Base-by-base conservation (phyloP, 2,888 invertebrate genomes). In the Chloroclysta siterata region DNA sequence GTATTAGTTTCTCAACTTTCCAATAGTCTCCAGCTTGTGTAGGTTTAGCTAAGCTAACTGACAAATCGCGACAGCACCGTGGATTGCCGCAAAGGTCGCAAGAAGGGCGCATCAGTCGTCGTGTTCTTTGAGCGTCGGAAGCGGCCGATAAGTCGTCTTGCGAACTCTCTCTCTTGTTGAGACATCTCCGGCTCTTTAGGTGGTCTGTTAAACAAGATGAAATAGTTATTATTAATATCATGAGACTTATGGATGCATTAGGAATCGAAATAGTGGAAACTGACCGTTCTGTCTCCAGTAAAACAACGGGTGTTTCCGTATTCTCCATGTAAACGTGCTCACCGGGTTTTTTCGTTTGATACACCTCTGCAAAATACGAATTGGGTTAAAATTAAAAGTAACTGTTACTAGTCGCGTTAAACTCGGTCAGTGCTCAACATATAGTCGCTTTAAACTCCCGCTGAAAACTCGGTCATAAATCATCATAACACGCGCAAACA, bases 241-340 rank as follows among this genome's bases (percentile, higher is more conserved):
- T 33, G 8, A 8, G 33, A 33, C n/a, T n/a, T 33, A n/a, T 42
- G 42, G 42, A 14, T 42, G 1, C 42, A 42, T 4, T 6, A n/a
- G n/a, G 41, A 8, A 7, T 6, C 5, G 33, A 5, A 33, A 0
- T 33, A 33, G 3, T 8, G 15, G 8, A 8, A 29, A 64, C 71
- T 33, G n/a, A 89, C 90, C 85, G 81, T 77, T 90, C 87, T 36
- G 87, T 90, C 80, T 90, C 88, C 51, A 90, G 72, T 28, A 89
- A 53, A n/a, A 90, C 74, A 29, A 88, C 73, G 7, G 89, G 86
- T 5, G 88, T 84, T 67, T 79, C 78, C 5, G 85, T 67, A 2
- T 77, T 66, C 10, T 88, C 88, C 70, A 90, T 73, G 66, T 71
- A 89, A 11, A 89, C 61, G 13, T 78, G 69, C 63, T 85, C 79